Percentiles rank a stretch among this genome's conserved stretches.
Conservation (phyloP, 2,113 vertebrate genomes). For the Shinisaurus crocodilurus region DNA sequence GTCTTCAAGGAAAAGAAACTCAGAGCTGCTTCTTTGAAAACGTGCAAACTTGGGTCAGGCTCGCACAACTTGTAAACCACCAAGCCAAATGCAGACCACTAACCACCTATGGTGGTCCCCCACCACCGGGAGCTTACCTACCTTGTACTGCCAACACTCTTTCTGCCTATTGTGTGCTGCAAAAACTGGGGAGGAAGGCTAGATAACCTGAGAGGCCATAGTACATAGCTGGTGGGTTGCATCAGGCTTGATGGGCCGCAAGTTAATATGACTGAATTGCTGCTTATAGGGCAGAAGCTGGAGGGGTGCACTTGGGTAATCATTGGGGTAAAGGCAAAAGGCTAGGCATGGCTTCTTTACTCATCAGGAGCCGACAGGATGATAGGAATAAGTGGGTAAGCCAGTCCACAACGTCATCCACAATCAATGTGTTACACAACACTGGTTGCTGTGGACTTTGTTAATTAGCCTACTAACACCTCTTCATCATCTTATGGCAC, state of each 20-base stretch:
- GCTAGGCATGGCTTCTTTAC: neutral
- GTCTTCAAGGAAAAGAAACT: constrained; percentile 32
- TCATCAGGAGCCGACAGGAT: neutral
- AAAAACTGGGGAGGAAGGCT: neutral
- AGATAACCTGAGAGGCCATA: neutral
- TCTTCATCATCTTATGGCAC: too few species aligned
- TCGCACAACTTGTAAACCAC: neutral
- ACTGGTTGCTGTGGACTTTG: neutral
- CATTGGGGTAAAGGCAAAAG: neutral
- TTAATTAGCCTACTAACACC: too few species aligned
- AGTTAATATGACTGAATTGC: neutral
- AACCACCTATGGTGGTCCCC: neutral
- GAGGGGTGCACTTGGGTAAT: neutral
- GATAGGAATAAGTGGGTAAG: neutral
- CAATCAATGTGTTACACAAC: neutral
- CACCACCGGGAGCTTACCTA: neutral
- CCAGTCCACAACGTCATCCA: neutral
- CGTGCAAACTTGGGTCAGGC: neutral
- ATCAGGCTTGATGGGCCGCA: too few species aligned
- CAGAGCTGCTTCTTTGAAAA: neutral
- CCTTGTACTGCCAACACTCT: neutral
- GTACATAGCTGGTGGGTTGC: neutral
- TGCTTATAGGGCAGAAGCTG: neutral
- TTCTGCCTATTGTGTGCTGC: too few species aligned
- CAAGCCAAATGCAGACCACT: too few species aligned